Evolutionary conservation across 1,140 invertebrate species (phyloP).

Genomic region (Drosophila pseudoobscura): DNA sequence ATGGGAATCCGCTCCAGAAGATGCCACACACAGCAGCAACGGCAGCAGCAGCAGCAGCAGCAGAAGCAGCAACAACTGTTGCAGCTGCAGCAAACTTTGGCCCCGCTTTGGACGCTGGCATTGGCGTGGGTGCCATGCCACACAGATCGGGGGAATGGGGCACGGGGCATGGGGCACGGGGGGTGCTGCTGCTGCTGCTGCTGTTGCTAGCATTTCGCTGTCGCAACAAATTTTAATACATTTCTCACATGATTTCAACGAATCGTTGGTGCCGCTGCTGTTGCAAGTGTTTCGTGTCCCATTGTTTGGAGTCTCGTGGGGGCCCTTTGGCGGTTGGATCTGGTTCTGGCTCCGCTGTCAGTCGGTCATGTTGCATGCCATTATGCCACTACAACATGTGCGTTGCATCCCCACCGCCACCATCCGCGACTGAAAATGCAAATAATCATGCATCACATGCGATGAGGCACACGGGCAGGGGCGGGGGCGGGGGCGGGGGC

Average conservation of each 20-base stretch:
- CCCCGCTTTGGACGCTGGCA: constrained; percentile 63
- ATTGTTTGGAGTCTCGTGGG: constrained; percentile 25
- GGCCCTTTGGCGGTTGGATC: neutral
- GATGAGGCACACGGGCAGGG: too few species aligned
- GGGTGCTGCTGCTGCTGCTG: constrained; percentile 28
- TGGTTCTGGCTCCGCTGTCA: constrained; percentile 13
- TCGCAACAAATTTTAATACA: constrained; percentile 73
- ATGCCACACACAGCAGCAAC: constrained; percentile 60
- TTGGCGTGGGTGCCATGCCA: constrained; percentile 51
- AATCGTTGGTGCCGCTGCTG: constrained; percentile 29
- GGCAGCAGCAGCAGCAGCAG: constrained; percentile 24
- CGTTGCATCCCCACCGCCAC: too few species aligned
- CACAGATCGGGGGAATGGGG: neutral
- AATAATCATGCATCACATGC: too few species aligned
- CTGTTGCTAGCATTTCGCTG: constrained; percentile 68
- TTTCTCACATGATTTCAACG: constrained; percentile 70
- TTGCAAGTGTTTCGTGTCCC: constrained; percentile 34
- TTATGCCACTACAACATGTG: neutral
- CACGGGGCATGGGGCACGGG: neutral
- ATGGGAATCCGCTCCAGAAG: constrained; percentile 71
- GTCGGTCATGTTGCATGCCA: constrained; percentile 45
- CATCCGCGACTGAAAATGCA: too few species aligned
- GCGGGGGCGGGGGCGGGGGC: too few species aligned
- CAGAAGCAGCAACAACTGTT: constrained; percentile 41
- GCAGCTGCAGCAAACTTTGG: constrained; percentile 64